A percentile compares a stretch with the other conserved stretches of the same genome.
phyloP scores from a whole-genome alignment of 2,888 invertebrate genomes.

The Lepidochrysops patricia region DNA sequence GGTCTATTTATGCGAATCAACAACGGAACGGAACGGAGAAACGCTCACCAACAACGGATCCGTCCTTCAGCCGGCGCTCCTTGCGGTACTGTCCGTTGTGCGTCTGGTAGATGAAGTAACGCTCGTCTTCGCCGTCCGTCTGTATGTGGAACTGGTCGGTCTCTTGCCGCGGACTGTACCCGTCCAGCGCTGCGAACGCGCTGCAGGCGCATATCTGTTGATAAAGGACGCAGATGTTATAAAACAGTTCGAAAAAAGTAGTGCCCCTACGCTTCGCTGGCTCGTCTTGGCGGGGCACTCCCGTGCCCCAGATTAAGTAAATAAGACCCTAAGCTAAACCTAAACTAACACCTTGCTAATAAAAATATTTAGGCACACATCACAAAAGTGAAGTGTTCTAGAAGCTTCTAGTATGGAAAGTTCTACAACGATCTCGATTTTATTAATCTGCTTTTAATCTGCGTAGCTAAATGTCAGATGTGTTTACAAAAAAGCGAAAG shows the following conservation, averaged over 20 bases:
- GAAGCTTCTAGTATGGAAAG: too few relatives aligned
- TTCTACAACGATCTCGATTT: too few relatives aligned
- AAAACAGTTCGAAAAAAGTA: too few relatives aligned
- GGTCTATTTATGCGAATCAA: too few relatives aligned
- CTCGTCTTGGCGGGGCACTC: too few relatives aligned
- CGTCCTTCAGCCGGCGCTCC: constrained; percentile 89
- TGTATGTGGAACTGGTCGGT: constrained; percentile 92
- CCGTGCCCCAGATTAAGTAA: too few relatives aligned
- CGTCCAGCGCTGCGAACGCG: constrained; percentile 55
- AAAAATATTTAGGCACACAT: too few relatives aligned
- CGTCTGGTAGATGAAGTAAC: constrained; percentile 92
- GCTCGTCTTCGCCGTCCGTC: constrained; percentile 93
- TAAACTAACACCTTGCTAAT: too few relatives aligned
- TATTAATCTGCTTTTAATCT: not conserved
- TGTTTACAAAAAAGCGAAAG: not conserved
- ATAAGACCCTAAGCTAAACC: too few relatives aligned
- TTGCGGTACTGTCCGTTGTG: constrained; percentile 91
- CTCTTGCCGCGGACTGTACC: constrained; percentile 77
- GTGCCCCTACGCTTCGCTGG: too few relatives aligned
- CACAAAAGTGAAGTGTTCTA: too few relatives aligned
- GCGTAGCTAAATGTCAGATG: not conserved
- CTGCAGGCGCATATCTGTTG: constrained; percentile 53
- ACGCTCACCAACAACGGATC: constrained; percentile 84
- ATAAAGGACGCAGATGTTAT: not conserved
- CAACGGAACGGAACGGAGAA: too few relatives aligned